phyloP scores from a whole-genome alignment of 2,113 vertebrate genomes.

The Ochotona curzoniae region DNA sequence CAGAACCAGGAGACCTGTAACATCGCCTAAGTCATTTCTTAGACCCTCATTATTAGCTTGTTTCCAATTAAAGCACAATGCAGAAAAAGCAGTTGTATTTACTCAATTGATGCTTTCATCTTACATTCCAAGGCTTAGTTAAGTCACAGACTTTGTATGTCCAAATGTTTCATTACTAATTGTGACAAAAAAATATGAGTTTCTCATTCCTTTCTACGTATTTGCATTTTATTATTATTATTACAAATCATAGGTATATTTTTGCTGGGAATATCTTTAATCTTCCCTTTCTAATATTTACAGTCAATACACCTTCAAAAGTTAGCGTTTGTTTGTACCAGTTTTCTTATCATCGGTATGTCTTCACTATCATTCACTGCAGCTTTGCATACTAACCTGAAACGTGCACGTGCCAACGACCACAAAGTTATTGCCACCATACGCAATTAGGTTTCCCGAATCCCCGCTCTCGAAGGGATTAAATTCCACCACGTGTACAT shows the following conservation, averaged over 20 bases:
- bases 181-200: neutral
- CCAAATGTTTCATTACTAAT: constrained; percentile 25
- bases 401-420: constrained; percentile 94
- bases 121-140: neutral
- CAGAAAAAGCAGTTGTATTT: neutral
- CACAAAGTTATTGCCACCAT: constrained; percentile 94
- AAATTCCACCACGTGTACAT: constrained; percentile 96
- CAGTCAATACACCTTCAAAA: constrained; percentile 22
- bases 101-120: neutral
- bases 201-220: neutral
- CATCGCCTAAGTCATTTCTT: neutral
- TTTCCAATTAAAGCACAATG: neutral
- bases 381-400: constrained; percentile 89
- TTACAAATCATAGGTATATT: neutral
- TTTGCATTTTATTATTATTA: neutral
- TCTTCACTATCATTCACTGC: neutral
- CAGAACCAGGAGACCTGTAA: neutral
- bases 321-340: constrained; percentile 2
- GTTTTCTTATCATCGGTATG: constrained; percentile 31
- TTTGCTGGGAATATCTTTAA: neutral
- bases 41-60: constrained; percentile 37
- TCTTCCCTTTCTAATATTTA: constrained; percentile 10
- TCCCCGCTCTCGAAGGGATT: constrained; percentile 93
- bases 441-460: constrained; percentile 92
- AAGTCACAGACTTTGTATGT: neutral